phyloP scores from a whole-genome alignment of 2,888 invertebrate genomes.

The Heliconius charithonia region DNA sequence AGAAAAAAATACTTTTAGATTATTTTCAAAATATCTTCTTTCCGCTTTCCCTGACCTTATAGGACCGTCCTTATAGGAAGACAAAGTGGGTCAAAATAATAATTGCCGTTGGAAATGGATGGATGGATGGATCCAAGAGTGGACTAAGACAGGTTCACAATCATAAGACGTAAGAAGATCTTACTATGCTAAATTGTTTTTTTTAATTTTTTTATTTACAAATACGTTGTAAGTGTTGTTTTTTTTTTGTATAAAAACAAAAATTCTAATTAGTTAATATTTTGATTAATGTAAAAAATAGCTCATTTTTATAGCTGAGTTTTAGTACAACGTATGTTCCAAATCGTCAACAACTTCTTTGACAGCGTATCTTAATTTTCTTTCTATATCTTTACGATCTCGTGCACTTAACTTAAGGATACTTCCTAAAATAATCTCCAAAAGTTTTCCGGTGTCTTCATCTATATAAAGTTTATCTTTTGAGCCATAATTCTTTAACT shows the following conservation, averaged over 20 bases:
- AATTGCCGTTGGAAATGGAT: too few species aligned
- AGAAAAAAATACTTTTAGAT: too few species aligned
- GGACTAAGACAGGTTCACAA: too few species aligned
- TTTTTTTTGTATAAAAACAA: neutral
- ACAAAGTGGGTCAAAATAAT: too few species aligned
- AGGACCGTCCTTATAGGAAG: too few species aligned
- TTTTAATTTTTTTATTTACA: neutral
- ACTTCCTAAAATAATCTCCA: constrained; percentile 50
- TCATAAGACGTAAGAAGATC: too few species aligned
- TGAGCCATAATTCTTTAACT: constrained; percentile 51
- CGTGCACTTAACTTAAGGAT: constrained; percentile 47
- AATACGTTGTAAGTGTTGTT: neutral
- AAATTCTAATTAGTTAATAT: neutral
- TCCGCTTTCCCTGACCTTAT: too few species aligned
- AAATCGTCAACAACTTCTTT: constrained; percentile 53
- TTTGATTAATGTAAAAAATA: neutral
- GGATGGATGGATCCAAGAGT: too few species aligned
- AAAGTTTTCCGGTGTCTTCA: constrained; percentile 51
- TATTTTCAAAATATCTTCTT: too few species aligned
- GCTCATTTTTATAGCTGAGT: neutral
- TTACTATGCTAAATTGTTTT: too few species aligned
- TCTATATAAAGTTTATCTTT: constrained; percentile 49
- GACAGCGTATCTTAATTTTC: constrained; percentile 55
- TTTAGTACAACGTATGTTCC: neutral
- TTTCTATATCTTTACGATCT: constrained; percentile 50